Evolutionary conservation across 1,140 invertebrate species (phyloP).

Genomic region (Lucilia cuprina): DNA sequence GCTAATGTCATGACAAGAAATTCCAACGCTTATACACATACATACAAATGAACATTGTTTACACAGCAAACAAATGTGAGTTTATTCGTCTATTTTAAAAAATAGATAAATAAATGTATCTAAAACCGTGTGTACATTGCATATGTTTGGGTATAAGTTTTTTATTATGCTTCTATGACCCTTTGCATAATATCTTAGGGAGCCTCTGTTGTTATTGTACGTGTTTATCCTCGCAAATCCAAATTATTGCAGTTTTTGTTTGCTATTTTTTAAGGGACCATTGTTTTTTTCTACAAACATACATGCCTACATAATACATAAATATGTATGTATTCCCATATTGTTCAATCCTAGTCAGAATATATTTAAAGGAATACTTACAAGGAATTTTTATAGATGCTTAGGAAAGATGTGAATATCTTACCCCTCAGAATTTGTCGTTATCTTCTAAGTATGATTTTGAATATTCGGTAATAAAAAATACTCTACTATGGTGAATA

Average conservation of each 20-base stretch:
- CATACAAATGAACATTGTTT: background rate
- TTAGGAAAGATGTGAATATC: conserved; percentile 11
- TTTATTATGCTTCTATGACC: conserved; percentile 1
- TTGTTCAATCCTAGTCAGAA: background rate
- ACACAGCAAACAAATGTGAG: background rate
- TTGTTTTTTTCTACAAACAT: conserved; percentile 4
- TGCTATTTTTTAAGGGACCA: conserved; percentile 24
- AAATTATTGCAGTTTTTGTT: conserved; percentile 21
- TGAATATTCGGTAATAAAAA: background rate
- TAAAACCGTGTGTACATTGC: background rate
- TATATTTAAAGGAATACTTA: conserved; percentile 26
- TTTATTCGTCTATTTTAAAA: background rate
- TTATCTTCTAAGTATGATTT: background rate
- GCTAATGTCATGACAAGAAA: conserved; percentile 37
- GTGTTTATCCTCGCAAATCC: conserved; percentile 28
- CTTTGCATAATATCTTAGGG: conserved; percentile 23
- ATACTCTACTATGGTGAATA: no score
- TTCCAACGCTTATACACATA: background rate
- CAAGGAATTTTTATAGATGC: background rate
- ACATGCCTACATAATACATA: no score
- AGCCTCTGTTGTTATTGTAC: conserved; percentile 23
- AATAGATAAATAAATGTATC: no score
- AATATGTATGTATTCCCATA: background rate
- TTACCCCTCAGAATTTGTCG: conserved; percentile 35
- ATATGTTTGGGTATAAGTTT: background rate